These are phyloP conservation scores for Bostrychus sinensis DNA, from an alignment of 2,113 vertebrate species.

Conservation along the genomic window DNA sequence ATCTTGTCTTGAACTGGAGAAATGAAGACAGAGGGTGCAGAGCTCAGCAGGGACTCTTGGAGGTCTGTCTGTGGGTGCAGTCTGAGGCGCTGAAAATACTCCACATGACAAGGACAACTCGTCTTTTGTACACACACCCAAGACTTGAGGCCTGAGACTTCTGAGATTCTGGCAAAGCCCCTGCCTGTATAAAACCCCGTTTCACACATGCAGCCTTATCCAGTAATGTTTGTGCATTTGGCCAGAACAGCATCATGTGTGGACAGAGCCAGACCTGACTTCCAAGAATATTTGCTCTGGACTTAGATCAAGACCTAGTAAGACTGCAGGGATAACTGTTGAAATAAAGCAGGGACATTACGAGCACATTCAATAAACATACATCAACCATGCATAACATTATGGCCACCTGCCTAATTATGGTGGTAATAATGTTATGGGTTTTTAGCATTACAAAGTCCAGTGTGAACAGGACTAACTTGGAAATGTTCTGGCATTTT, in stretches of 20 bases:
- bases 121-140: conserved; percentile 41
- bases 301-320: no score
- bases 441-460: no score
- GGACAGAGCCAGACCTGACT: background rate
- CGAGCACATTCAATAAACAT: no score
- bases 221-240: background rate
- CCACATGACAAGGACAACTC: conserved; percentile 58
- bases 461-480: no score
- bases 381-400: no score
- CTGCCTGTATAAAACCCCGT: background rate
- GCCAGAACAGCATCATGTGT: background rate
- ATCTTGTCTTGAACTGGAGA: conserved; percentile 29
- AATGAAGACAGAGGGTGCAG: conserved; percentile 42
- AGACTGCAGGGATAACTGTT: no score
- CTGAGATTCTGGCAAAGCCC: conserved; percentile 7
- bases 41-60: conserved; percentile 48
- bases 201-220: background rate
- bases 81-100: conserved; percentile 42
- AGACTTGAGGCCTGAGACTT: conserved; percentile 12
- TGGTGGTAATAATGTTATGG: no score
- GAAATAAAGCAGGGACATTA: no score
- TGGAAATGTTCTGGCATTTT: background rate
- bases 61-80: conserved; percentile 35
- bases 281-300: no score
- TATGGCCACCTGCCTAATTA: no score